These are phyloP conservation scores for Endomychus coccineus DNA, from an alignment of 2,888 invertebrate genomes.

Conservation along the genomic window DNA sequence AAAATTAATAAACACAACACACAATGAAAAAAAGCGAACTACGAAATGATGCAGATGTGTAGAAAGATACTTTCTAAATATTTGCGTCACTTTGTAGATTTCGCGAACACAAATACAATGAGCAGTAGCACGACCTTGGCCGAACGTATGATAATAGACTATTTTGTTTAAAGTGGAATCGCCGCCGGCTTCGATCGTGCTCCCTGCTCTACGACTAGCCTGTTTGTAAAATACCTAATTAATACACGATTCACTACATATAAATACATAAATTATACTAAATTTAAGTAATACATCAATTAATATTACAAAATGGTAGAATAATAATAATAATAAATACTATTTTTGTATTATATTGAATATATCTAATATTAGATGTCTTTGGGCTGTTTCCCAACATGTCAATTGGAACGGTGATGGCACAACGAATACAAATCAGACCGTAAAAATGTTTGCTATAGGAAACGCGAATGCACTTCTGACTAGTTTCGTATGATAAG, in stretches of 20 bases:
- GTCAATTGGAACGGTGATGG: constrained; percentile 34
- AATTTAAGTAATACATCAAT: constrained; percentile 32
- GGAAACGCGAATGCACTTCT: constrained; percentile 44
- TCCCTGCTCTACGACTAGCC: constrained; percentile 40
- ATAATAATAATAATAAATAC: constrained; percentile 26
- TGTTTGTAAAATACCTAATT: constrained; percentile 33
- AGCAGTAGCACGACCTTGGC: no score
- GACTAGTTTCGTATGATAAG: constrained; percentile 46
- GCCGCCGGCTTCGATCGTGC: constrained; percentile 18
- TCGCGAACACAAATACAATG: constrained; percentile 24
- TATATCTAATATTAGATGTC: constrained; percentile 30
- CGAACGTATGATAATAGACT: no score
- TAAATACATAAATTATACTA: constrained; percentile 36
- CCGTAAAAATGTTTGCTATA: constrained; percentile 38
- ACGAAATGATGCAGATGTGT: neutral
- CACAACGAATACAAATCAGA: constrained; percentile 37
- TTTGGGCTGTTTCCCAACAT: constrained; percentile 33
- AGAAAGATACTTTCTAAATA: neutral
- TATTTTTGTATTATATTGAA: constrained; percentile 15
- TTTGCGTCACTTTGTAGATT: constrained; percentile 2
- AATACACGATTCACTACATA: constrained; percentile 42
- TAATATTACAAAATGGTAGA: constrained; percentile 20
- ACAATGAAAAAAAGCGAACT: constrained; percentile 27
- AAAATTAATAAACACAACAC: constrained; percentile 40
- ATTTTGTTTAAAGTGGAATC: no score